A percentile compares a stretch with the other conserved stretches of the same genome.
phyloP scores from a whole-genome alignment of 2,888 invertebrate species.

The Caenorhabditis uteleia region DNA sequence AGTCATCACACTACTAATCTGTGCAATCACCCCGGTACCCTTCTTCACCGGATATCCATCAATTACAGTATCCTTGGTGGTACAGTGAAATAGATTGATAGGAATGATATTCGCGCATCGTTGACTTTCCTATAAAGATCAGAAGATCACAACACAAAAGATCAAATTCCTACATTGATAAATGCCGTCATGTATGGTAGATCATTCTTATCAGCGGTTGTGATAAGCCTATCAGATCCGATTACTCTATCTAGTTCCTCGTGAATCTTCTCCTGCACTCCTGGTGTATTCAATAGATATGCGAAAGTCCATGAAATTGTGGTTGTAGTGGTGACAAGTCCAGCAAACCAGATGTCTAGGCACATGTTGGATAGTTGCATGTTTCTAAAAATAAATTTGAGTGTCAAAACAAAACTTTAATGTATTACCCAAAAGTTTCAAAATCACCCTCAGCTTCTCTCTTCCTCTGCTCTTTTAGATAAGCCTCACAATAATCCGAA shows the following conservation, averaged over 20 bases:
- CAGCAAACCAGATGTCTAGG: slow-evolving; percentile 31
- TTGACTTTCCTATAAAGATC: slow-evolving; percentile 14
- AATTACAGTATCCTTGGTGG: slow-evolving; percentile 21
- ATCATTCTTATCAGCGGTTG: slow-evolving; percentile 40
- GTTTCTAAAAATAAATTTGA: too few relatives aligned
- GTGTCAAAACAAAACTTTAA: too few relatives aligned
- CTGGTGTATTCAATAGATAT: slow-evolving; percentile 24
- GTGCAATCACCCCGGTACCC: slow-evolving; percentile 36
- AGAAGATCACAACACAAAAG: neutral
- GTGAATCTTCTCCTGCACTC: slow-evolving; percentile 44
- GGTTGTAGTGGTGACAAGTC: slow-evolving; percentile 14
- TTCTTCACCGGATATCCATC: slow-evolving; percentile 5
- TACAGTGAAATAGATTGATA: slow-evolving; percentile 22
- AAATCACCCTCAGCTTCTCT: slow-evolving; percentile 21
- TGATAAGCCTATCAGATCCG: slow-evolving; percentile 40
- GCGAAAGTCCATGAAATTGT: slow-evolving; percentile 23
- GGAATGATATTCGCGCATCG: slow-evolving; percentile 33
- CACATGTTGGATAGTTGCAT: slow-evolving; percentile 24
- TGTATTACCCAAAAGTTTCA: slow-evolving; percentile 16
- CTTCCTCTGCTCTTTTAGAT: slow-evolving; percentile 34
- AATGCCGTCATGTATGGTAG: slow-evolving; percentile 46
- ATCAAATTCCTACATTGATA: slow-evolving; percentile 24
- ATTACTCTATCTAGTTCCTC: slow-evolving; percentile 47
- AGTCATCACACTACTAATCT: slow-evolving; percentile 26
- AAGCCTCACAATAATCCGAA: slow-evolving; percentile 28